These are phyloP conservation scores for Pelvicachromis taeniatus DNA, from an alignment of 2,113 vertebrate species.

Conservation along the genomic window DNA sequence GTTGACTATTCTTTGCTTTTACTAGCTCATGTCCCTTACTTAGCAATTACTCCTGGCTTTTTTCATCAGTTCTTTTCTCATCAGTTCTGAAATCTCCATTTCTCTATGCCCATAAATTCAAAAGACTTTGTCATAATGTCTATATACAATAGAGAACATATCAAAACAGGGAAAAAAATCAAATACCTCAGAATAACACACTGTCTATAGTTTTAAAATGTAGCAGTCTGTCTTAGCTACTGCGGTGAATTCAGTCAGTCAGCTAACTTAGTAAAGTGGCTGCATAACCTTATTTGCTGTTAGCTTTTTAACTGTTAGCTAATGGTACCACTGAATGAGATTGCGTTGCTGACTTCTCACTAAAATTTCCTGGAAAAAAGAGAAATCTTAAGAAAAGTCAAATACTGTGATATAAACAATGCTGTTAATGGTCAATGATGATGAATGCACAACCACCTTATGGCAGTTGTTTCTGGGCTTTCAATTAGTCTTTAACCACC, in stretches of 20 bases:
- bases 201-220: too few relatives aligned
- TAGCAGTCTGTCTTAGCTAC: too few relatives aligned
- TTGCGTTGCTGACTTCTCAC: not conserved
- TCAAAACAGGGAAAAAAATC: too few relatives aligned
- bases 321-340: not conserved
- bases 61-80: too few relatives aligned
- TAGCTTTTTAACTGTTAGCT: not conserved
- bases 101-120: too few relatives aligned
- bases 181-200: too few relatives aligned
- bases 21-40: too few relatives aligned
- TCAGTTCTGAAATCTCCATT: too few relatives aligned
- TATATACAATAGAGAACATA: too few relatives aligned
- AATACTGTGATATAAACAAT: not conserved
- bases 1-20: too few relatives aligned
- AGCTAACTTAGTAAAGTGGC: not conserved
- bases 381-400: not conserved
- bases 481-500: not conserved
- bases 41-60: too few relatives aligned
- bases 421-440: not conserved
- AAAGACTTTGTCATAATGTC: too few relatives aligned
- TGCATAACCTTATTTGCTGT: not conserved
- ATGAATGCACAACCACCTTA: not conserved
- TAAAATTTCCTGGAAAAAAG: not conserved
- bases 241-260: not conserved
- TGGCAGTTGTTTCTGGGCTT: not conserved